Conservation (phyloP, 2,888 invertebrate species). For the Strigamia maritima region DNA sequence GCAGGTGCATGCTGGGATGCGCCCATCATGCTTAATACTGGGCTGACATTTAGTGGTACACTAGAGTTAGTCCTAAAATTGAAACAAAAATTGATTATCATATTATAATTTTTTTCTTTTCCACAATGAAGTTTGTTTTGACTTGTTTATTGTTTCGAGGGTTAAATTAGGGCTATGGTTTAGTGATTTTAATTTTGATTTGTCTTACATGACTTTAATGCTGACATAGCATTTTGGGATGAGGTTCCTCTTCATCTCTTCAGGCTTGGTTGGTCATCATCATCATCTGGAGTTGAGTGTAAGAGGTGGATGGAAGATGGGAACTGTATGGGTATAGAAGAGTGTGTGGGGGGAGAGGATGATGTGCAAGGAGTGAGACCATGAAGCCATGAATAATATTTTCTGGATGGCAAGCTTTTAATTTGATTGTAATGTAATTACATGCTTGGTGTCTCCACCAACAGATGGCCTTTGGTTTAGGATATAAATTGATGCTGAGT, state of each 20-base stretch:
- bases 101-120: background rate
- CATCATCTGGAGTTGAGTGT: constrained; percentile 6
- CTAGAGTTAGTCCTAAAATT: constrained; percentile 11
- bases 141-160: background rate
- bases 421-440: constrained; percentile 41
- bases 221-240: constrained; percentile 28
- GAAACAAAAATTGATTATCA: constrained; percentile 1
- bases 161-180: constrained; percentile 8
- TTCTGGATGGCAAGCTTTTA: constrained; percentile 39
- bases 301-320: background rate
- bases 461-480: constrained; percentile 37
- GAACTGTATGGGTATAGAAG: background rate
- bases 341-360: background rate
- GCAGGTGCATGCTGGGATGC: constrained; percentile 34
- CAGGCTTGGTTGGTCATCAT: constrained; percentile 29
- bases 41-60: constrained; percentile 18
- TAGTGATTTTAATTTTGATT: constrained; percentile 28
- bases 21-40: constrained; percentile 21
- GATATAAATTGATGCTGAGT: constrained; percentile 15
- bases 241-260: constrained; percentile 28
- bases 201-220: constrained; percentile 30
- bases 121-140: background rate
- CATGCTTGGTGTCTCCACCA: constrained; percentile 37
- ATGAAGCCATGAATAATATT: constrained; percentile 40
- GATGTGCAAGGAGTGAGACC: constrained; percentile 33